Conservation (phyloP, 2,888 invertebrate species). For the Idaea aversata region DNA sequence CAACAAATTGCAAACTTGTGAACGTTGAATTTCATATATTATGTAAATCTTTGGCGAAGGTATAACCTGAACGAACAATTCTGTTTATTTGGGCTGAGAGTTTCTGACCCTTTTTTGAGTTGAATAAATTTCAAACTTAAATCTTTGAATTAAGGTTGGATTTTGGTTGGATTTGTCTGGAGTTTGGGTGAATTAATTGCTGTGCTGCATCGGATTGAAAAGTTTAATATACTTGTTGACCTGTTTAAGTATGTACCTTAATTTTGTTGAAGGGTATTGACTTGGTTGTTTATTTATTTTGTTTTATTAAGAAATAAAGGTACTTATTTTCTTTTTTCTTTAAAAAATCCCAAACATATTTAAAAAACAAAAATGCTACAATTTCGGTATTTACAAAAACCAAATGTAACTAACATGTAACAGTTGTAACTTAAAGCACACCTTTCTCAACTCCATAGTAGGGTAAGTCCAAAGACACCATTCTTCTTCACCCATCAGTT, state of each 20-base stretch:
- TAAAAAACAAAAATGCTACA: too few species aligned
- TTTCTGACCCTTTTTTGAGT: not conserved
- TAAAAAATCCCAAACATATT: not conserved
- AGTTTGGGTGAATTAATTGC: not conserved
- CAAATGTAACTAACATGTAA: too few species aligned
- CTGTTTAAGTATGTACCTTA: slow-evolving; percentile 1
- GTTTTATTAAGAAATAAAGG: not conserved
- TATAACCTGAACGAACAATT: not conserved
- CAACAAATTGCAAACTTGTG: not conserved
- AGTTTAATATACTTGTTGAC: not conserved
- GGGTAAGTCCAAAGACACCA: too few species aligned
- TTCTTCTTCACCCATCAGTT: too few species aligned
- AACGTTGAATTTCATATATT: not conserved
- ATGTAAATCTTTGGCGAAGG: slow-evolving; percentile 1
- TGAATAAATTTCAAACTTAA: not conserved
- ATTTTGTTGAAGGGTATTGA: slow-evolving; percentile 1
- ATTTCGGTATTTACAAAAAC: too few species aligned
- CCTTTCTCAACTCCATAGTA: too few species aligned
- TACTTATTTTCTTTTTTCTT: not conserved
- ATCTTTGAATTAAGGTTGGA: not conserved
- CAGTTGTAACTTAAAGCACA: too few species aligned
- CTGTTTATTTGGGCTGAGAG: not conserved
- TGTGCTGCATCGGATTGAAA: not conserved
- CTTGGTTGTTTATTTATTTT: not conserved
- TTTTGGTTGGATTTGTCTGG: not conserved